A percentile compares a stretch with the other conserved stretches of the same genome.
Evolutionary conservation across 2,888 invertebrate genomes (phyloP).

Genomic region (Drosophila monieri): DNA sequence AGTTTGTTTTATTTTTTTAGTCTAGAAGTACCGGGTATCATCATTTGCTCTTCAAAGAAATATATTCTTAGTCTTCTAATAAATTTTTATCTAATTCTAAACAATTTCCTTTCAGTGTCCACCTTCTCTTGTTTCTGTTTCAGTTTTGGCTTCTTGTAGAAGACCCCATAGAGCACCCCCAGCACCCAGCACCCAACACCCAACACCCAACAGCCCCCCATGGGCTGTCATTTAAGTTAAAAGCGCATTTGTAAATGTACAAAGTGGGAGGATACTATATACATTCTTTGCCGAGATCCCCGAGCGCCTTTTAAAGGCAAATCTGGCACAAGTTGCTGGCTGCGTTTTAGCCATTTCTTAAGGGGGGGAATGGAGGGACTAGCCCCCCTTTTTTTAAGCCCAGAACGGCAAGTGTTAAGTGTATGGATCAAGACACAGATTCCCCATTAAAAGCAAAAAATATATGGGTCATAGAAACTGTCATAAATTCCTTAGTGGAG

Average conservation of each 20-base stretch:
- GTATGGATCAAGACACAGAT: conserved; percentile 21
- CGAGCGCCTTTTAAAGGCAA: conserved; percentile 65
- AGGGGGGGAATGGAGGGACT: no score
- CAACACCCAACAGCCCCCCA: not conserved
- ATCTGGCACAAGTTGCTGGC: conserved; percentile 60
- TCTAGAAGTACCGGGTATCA: no score
- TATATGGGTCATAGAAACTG: not conserved
- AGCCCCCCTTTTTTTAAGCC: no score
- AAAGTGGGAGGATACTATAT: conserved; percentile 3
- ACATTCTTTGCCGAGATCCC: conserved; percentile 47
- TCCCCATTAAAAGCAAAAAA: conserved; percentile 12
- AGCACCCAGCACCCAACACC: not conserved
- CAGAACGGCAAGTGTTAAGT: conserved; percentile 51
- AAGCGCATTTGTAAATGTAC: conserved; percentile 72
- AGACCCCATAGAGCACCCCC: not conserved
- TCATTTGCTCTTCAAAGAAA: no score
- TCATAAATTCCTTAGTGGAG: conserved; percentile 1
- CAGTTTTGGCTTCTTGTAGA: conserved; percentile 12
- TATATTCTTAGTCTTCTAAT: no score
- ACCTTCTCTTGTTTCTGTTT: conserved; percentile 16
- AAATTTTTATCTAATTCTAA: no score
- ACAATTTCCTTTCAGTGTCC: not conserved
- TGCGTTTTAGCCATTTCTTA: conserved; percentile 2
- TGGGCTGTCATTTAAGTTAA: conserved; percentile 74
- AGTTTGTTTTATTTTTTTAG: not conserved